phyloP scores from a whole-genome alignment of 2,113 vertebrate genomes.

The Saccopteryx bilineata region DNA sequence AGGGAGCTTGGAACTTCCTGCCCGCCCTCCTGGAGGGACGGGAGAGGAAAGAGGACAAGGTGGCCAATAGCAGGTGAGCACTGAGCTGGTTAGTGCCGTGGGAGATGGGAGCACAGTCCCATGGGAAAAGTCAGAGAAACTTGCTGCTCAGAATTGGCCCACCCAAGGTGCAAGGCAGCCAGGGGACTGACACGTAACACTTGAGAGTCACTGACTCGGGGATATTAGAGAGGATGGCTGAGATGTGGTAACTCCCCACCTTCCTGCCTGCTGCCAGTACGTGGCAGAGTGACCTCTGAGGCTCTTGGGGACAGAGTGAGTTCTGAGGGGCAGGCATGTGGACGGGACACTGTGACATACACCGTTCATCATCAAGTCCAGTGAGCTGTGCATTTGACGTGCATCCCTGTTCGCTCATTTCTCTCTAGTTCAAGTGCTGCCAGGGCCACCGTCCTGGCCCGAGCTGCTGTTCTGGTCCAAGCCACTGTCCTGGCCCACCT shows the following conservation, averaged over 20 bases:
- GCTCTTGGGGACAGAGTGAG: not conserved
- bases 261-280: not conserved
- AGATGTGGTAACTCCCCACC: not conserved
- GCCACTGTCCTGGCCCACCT: not conserved
- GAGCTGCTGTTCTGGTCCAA: not conserved
- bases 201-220: not conserved
- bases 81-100: too few species aligned
- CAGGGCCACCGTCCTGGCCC: fast-evolving
- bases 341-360: not conserved
- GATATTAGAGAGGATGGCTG: not conserved
- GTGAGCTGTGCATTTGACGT: not conserved
- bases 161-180: not conserved
- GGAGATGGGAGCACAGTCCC: not conserved
- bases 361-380: not conserved
- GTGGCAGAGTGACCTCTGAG: not conserved
- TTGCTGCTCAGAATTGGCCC: not conserved
- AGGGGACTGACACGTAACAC: not conserved
- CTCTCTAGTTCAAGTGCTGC: not conserved
- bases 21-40: too few species aligned
- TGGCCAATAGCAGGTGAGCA: not conserved
- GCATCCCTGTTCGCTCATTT: not conserved
- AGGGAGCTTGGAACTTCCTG: not conserved
- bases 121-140: not conserved
- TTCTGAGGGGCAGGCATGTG: not conserved
- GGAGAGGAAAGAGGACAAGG: not conserved